Evolutionary conservation across 2,888 invertebrate genomes (phyloP).

Genomic region (Cheilosia scutellata): DNA sequence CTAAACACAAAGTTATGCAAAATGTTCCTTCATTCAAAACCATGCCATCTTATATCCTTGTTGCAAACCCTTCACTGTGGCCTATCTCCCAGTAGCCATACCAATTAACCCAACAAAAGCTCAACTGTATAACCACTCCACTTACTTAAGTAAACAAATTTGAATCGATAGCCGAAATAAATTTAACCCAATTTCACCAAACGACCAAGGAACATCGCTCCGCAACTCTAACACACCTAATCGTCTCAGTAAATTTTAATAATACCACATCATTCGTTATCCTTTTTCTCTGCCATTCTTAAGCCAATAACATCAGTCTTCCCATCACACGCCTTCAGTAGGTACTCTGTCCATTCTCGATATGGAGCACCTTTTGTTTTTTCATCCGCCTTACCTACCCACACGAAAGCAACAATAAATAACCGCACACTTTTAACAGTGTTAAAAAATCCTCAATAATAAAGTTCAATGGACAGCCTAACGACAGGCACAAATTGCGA

Average conservation of each 20-base stretch:
- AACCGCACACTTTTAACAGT: slow-evolving; percentile 71
- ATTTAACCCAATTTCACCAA: slow-evolving; percentile 58
- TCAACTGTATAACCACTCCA: slow-evolving; percentile 8
- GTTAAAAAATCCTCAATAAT: slow-evolving; percentile 74
- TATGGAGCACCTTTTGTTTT: slow-evolving; percentile 56
- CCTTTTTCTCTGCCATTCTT: slow-evolving; percentile 52
- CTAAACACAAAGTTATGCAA: neutral
- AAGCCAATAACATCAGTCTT: slow-evolving; percentile 72
- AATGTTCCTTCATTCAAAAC: neutral
- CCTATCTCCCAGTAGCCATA: neutral
- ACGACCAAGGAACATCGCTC: slow-evolving; percentile 44
- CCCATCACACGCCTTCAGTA: slow-evolving; percentile 44
- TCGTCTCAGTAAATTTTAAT: slow-evolving; percentile 73
- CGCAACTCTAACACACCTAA: slow-evolving; percentile 55
- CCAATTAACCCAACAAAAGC: neutral
- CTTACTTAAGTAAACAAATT: slow-evolving; percentile 25
- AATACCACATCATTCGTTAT: slow-evolving; percentile 72
- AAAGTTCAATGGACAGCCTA: slow-evolving; percentile 74
- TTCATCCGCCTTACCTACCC: slow-evolving; percentile 26
- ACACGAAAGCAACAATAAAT: slow-evolving; percentile 63
- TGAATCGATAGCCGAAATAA: slow-evolving; percentile 68
- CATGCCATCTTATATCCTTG: neutral
- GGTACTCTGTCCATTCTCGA: slow-evolving; percentile 5
- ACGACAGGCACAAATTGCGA: slow-evolving; percentile 74
- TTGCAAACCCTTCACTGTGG: neutral